Conservation (phyloP, 2,113 vertebrate species). For the Chiloscyllium plagiosum region DNA sequence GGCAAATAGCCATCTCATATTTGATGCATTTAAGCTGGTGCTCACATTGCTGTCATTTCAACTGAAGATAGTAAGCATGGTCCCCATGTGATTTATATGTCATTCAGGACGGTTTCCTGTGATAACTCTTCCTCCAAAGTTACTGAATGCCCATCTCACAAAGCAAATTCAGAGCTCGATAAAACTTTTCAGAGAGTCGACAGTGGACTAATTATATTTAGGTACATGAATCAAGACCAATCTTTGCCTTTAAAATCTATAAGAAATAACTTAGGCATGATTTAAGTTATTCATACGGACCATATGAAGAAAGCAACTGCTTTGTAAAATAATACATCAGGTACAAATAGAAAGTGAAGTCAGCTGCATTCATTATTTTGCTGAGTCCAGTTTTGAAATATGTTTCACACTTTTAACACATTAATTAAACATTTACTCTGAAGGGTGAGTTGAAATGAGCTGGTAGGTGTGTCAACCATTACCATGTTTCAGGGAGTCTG, state of each 20-base stretch:
- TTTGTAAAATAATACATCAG: background rate
- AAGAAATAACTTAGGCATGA: background rate
- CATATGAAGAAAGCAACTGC: background rate
- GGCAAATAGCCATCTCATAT: background rate
- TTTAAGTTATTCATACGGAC: background rate
- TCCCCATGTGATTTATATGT: background rate
- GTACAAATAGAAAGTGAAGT: background rate
- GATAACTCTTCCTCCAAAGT: background rate
- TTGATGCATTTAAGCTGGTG: background rate
- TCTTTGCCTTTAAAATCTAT: background rate
- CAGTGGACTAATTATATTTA: no score
- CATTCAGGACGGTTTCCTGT: background rate
- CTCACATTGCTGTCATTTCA: no score
- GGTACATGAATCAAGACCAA: no score
- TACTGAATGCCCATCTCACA: background rate
- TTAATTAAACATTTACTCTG: background rate
- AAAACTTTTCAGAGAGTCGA: no score
- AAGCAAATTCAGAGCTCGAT: no score
- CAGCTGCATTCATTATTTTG: no score
- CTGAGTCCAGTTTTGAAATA: no score
- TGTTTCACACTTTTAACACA: no score
- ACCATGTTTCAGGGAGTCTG: background rate
- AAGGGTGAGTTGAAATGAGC: background rate
- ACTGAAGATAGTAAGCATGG: no score
- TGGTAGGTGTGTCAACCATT: background rate